Base-by-base conservation (phyloP, 2,888 invertebrate species). In the Acleris laterana region DNA sequence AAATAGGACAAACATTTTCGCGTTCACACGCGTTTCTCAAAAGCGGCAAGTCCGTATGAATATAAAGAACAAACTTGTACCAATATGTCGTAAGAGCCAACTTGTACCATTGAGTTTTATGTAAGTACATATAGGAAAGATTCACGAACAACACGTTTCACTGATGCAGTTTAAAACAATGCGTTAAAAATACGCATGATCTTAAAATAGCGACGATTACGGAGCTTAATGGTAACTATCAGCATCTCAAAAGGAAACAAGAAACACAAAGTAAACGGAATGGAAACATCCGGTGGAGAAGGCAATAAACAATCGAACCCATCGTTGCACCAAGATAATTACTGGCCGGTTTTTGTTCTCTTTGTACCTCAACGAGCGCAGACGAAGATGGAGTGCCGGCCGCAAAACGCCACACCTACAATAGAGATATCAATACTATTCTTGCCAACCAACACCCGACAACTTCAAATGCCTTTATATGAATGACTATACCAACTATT, bases 221-320 rank as follows among this genome's bases (percentile, higher is more conserved):
- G 56, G 62, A 62, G 66, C 66, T 66, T 66, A 66, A 63, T 62
- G 63, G 62, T 67, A 63, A 63, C 67, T 63, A 67, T 62, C 65
- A 61, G 62, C 55, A 63, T 53, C 49, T 62, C 48, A 68, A 69
- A 68, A 69, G 65, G 63, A 68, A 70, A 70, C 69, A 69, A 65
- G 73, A 78, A 71, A 75, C 72, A 72, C 73, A 77, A 79, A 77
- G 75, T 76, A 77, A 80, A 81, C 73, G 80, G 77, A 77, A 81
- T 77, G 76, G 83, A 80, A 84, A 85, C 88, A 89, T 90, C 88
- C 88, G 87, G 81, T 77, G 76, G 75, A 76, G 78, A 82, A 84
- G 75, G 84, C 84, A 85, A 90, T 87, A 89, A 89, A 89, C 87
- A 88, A 88, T 88, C 84, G 84, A 84, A 83, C 82, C 83, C 81